These are phyloP conservation scores for Distichodus sexfasciatus DNA, from an alignment of 2,797 vertebrate genomes.

Conservation along the genomic window DNA sequence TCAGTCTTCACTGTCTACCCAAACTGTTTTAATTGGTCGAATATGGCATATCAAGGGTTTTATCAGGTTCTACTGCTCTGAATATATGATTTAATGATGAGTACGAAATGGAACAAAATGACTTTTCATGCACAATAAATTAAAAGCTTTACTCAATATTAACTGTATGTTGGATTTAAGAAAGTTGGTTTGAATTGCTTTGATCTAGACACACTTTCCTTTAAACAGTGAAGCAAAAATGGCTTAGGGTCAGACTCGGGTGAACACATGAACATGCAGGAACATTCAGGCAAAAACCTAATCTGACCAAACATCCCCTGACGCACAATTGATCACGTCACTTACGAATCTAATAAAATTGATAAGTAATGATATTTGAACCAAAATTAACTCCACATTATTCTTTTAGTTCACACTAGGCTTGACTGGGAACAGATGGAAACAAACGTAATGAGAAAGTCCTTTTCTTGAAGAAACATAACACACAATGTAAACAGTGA, in stretches of 20 bases:
- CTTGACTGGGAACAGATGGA: not conserved
- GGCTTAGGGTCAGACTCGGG: not conserved
- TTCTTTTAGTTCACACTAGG: not conserved
- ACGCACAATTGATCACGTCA: not conserved
- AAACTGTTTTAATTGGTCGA: too few species aligned
- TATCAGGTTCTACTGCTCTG: too few species aligned
- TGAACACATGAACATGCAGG: not conserved
- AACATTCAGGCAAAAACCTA: constrained; percentile 7
- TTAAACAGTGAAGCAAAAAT: not conserved
- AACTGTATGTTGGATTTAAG: not conserved
- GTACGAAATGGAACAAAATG: too few species aligned
- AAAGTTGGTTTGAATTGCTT: not conserved
- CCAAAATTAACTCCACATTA: not conserved
- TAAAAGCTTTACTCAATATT: too few species aligned
- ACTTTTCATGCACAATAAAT: too few species aligned
- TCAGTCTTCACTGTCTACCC: too few species aligned
- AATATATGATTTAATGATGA: too few species aligned
- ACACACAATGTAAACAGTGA: not conserved
- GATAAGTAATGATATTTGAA: not conserved
- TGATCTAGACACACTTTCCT: not conserved
- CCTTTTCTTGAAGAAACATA: too few species aligned
- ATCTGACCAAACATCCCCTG: not conserved
- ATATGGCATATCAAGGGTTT: too few species aligned
- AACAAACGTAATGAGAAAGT: not conserved
- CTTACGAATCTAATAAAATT: not conserved